Percentiles rank a stretch among this genome's conserved stretches.
Evolutionary conservation across 2,797 vertebrate genomes (phyloP).

Genomic region (Microctenopoma steveboyesi): DNA sequence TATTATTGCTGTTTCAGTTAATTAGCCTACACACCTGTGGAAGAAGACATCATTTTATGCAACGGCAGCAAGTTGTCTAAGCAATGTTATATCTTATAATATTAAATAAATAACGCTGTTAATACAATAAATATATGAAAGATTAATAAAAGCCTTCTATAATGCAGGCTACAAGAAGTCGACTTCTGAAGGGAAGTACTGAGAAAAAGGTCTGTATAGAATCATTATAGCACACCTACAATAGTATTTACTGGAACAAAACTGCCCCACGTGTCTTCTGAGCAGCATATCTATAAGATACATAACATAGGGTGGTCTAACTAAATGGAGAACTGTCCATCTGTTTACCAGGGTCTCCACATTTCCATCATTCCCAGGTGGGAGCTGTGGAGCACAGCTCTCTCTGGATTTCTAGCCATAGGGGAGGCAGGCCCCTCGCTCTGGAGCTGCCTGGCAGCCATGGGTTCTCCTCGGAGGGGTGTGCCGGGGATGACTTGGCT

Average conservation of each 20-base stretch:
- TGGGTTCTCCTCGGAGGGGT: conserved; percentile 36
- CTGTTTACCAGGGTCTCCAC: conserved; percentile 92
- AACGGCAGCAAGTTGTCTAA: conserved; percentile 55
- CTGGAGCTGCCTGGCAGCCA: conserved; percentile 33
- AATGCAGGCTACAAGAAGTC: conserved; percentile 91
- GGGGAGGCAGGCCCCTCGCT: conserved; percentile 46
- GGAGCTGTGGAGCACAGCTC: conserved; percentile 64
- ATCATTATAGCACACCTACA: conserved; percentile 83
- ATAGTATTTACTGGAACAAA: conserved; percentile 81
- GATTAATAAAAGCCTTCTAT: conserved; percentile 91
- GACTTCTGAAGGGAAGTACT: conserved; percentile 91
- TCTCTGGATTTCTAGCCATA: conserved; percentile 54
- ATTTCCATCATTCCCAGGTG: conserved; percentile 85
- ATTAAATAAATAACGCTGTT: conserved; percentile 83
- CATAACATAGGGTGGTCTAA: conserved; percentile 86
- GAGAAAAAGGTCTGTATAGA: conserved; percentile 82
- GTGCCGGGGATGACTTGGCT: neutral
- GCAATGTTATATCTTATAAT: conserved; percentile 59
- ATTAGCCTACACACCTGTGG: conserved; percentile 55
- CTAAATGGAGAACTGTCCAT: conserved; percentile 55
- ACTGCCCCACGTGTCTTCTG: conserved; percentile 86
- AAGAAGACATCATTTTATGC: conserved; percentile 65
- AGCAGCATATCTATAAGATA: conserved; percentile 97
- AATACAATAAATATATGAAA: conserved; percentile 91
- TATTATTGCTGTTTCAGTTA: conserved; percentile 74